Base-by-base conservation (phyloP, 1,140 invertebrate species). In the Papilio polyxenes region DNA sequence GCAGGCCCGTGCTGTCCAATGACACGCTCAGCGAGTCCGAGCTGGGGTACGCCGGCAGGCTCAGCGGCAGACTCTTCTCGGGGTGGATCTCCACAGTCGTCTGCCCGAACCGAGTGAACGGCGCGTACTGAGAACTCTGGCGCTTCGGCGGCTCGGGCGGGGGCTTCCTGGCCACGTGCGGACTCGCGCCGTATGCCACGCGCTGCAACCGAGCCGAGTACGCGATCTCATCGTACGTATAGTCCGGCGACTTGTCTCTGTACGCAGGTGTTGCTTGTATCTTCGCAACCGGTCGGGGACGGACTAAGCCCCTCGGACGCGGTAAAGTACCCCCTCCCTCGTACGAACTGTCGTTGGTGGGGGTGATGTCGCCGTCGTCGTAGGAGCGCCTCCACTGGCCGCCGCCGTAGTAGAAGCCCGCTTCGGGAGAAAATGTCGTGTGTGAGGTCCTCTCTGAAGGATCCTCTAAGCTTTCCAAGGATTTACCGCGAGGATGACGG, bases 131-230 rank as follows among this genome's bases (percentile, higher is more conserved):
- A 0, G 95, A 96, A 85, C 95, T 96, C 84, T 97, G 96, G 6
- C 98, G 95, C 87, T 98, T 97, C 2, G 98, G 98, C 2, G 98
- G 98, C 72, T 98, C 98, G 0, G 98, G 98, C 13, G 98, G 98
- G 37, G 96, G 95, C 88, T 97, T 97, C 84, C 97, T 96, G 20
- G 96, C 95, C 81, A 96, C 96, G 90, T 96, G 94, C 0, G 96
- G 96, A 89, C 96, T 96, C 15, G 92, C 95, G 0, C 93, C 94
- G 85, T 94, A 94, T 3, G 93, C 93, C 15, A 93, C 93, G 80
- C 93, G 90, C 79, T 95, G 93, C 77, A 93, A 80, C 23, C 93
- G 87, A 11, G 93, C 92, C 8, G 92, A 92, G 82, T 95, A 95
- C 89, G 90, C 96, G 23, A 94, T 89, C 86, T 95, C 94, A 75